A percentile compares a stretch with the other conserved stretches of the same genome.
phyloP scores from a whole-genome alignment of 2,797 vertebrate species.

The Nannoperca australis region DNA sequence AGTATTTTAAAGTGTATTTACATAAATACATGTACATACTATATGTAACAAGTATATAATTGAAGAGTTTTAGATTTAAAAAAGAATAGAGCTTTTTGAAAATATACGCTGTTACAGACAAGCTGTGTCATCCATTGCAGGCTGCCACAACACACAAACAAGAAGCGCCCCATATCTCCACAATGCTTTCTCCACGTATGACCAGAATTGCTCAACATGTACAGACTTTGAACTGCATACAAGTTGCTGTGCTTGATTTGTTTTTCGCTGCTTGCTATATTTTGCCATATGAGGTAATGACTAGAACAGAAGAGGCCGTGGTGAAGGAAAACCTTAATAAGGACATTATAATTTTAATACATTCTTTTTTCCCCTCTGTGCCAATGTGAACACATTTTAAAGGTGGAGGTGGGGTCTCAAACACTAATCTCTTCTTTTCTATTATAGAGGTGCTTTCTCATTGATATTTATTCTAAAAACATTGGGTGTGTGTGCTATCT shows the following conservation, averaged over 20 bases:
- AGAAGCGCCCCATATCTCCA: neutral
- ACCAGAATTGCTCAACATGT: neutral
- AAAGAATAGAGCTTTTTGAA: neutral
- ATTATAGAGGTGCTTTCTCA: neutral
- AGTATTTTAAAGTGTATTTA: neutral
- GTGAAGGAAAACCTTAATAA: conserved; percentile 26
- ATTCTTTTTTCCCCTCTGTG: neutral
- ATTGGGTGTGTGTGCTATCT: neutral
- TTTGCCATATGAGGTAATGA: conserved; percentile 28
- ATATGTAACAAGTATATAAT: neutral
- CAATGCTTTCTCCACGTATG: neutral
- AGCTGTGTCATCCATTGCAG: neutral
- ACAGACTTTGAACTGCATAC: neutral
- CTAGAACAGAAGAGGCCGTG: neutral
- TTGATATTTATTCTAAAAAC: conserved; percentile 6
- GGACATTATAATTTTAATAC: conserved; percentile 8
- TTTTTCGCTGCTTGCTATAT: conserved; percentile 1
- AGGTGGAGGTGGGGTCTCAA: conserved; percentile 3
- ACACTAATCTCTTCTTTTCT: conserved; percentile 3
- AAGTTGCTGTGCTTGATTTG: neutral
- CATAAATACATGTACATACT: neutral
- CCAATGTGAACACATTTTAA: conserved; percentile 6
- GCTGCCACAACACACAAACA: neutral
- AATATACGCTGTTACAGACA: neutral
- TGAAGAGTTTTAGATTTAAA: neutral